Base-by-base conservation (phyloP, 2,888 invertebrate genomes). In the Agelastica alni region DNA sequence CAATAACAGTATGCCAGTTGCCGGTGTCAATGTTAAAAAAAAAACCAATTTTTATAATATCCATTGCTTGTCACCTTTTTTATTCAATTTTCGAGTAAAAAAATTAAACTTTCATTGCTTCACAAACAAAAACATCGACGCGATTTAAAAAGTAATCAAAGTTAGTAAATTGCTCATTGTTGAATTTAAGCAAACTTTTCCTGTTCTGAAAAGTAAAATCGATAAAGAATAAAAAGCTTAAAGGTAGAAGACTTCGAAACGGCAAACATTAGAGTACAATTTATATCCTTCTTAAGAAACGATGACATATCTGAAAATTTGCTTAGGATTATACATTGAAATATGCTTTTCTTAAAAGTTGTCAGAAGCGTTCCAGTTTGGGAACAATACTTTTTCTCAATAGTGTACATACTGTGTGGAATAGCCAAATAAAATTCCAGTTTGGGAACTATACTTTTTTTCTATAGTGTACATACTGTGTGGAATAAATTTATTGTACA, bases 101-200 rank as follows among this genome's bases (percentile, higher is more conserved):
- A 51, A 56, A 57, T 55, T 55, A 59, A 59, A 61, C 46, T 57
- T 59, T 45, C 43, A 57, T 61, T 57, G 55, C 39, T 44, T 49
- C 53, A 58, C 52, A 56, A 54, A 61, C 57, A 57, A 60, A 62
- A 58, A 58, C 56, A 56, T 47, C 51, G 54, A 53, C 57, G 57
- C 49, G 62, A 65, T 64, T 63, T 56, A 59, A 60, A 69, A 72
- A 72, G 72, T 71, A 73, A 74, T 74, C 73, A 74, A 74, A 74
- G 70, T 73, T 73, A 56, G 63, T 68, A 72, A 71, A 72, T 72
- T 72, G 72, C 67, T 70, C 70, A 72, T 72, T 72, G 72, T 72
- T 65, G 63, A 68, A 66, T 68, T 70, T 64, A 62, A 65, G 61
- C 66, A 61, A 68, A 69, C 66, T 70, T 68, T 60, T 58, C 66